These are phyloP conservation scores for Apomyelois bistriatella DNA, from an alignment of 2,888 invertebrate genomes.

Conservation along the genomic window DNA sequence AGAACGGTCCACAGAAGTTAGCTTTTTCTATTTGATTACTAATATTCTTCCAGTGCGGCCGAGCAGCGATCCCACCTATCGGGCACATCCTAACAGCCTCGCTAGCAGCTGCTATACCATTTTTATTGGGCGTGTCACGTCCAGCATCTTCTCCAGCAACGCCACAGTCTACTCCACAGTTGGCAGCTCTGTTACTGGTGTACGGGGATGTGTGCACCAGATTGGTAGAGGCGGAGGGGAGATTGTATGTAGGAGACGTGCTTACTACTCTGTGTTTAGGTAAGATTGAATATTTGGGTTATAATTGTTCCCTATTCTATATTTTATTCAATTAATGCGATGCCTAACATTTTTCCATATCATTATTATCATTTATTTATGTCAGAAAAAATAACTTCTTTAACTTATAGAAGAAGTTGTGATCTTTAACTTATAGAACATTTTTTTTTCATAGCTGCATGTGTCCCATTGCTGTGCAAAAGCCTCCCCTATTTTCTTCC, in stretches of 20 bases:
- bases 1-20: too few species aligned
- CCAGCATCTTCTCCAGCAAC: constrained; percentile 14
- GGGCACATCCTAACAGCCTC: constrained; percentile 32
- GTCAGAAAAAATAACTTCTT: too few species aligned
- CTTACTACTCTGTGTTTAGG: constrained; percentile 31
- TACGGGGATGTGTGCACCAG: constrained; percentile 55
- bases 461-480: too few species aligned
- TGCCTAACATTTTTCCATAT: too few species aligned
- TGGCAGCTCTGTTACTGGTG: constrained; percentile 47
- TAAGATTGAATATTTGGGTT: constrained; percentile 18
- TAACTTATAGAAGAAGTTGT: too few species aligned
- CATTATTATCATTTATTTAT: too few species aligned
- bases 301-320: not conserved
- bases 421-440: too few species aligned
- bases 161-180: not conserved
- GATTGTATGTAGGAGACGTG: constrained; percentile 31
- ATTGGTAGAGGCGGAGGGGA: constrained; percentile 46
- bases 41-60: constrained; percentile 46
- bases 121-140: constrained; percentile 32
- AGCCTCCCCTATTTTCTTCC: too few species aligned
- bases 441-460: too few species aligned
- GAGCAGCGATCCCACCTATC: constrained; percentile 37
- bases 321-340: too few species aligned
- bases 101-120: constrained; percentile 36
- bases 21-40: not conserved